These are phyloP conservation scores for Papilio polyxenes DNA, from an alignment of 1,140 invertebrate genomes.

Conservation along the genomic window DNA sequence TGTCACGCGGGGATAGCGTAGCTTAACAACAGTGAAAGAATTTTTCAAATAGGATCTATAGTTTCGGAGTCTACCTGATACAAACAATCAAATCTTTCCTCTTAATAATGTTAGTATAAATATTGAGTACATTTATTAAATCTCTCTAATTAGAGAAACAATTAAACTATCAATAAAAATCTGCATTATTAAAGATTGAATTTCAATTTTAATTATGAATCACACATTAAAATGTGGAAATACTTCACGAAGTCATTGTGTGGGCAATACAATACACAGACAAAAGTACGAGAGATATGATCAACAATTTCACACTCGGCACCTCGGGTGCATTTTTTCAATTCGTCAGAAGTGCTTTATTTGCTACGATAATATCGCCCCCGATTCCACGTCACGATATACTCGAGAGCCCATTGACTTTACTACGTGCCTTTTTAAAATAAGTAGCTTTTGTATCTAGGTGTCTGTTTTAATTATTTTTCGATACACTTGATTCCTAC, in stretches of 20 bases:
- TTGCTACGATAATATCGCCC: constrained; percentile 64
- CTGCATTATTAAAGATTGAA: not conserved
- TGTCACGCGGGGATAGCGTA: too few species aligned
- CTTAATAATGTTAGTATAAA: too few species aligned
- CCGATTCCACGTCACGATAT: constrained; percentile 54
- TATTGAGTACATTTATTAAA: too few species aligned
- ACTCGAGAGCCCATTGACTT: constrained; percentile 60
- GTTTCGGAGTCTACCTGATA: too few species aligned
- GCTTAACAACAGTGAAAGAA: too few species aligned
- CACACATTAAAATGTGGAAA: constrained; percentile 1
- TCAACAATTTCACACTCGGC: constrained; percentile 75
- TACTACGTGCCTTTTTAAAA: constrained; percentile 41
- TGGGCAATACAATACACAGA: constrained; percentile 40
- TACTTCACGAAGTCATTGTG: constrained; percentile 39
- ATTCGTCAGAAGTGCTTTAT: constrained; percentile 58
- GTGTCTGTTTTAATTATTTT: constrained; percentile 36
- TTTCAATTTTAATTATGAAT: constrained; percentile 20
- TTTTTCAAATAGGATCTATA: too few species aligned
- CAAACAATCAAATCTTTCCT: too few species aligned
- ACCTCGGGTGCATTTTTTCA: constrained; percentile 55
- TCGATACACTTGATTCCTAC: not conserved
- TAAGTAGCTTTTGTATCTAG: constrained; percentile 40
- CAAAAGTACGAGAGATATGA: constrained; percentile 59
- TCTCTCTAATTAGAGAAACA: too few species aligned
- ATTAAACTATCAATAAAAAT: not conserved